Base-by-base conservation (phyloP, 2,888 invertebrate genomes). In the Morpho deidamia region DNA sequence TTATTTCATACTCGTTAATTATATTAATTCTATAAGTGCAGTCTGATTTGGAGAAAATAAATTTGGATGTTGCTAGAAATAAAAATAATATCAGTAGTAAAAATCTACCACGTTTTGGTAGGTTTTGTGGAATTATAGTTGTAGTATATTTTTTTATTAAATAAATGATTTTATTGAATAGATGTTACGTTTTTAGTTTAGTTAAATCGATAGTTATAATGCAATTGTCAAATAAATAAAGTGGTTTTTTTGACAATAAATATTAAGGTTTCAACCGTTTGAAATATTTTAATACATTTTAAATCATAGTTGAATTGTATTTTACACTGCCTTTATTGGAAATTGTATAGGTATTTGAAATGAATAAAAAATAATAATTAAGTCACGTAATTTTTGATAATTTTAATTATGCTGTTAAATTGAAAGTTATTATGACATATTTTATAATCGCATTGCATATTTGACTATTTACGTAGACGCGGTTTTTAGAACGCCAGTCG, bases 81-180 rank as follows among this genome's bases (percentile, higher is more conserved):
- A 10, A 37, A 34, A 40, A 37, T 10, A 39, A n/a, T 45, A 35
- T 40, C 40, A 34, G 44, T 51, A 51, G 40, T 35, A 41, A 35
- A 23, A 23, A 32, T 38, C 8, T 51, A 45, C 51, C 45, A 35
- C 33, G 10, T n/a, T 23, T 32, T 12, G 46, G 34, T 41, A 23
- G 9, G 11, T 46, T 47, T 38, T 42, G 41, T 53, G 46, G 45
- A 47, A 14, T 42, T n/a, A 14, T 52, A 45, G 45, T 7, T 35
- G 14, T 45, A 46, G 14, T 52, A 52, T 35, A 42, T 46, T 46
- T 46, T n/a, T 46, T 41, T 46, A 34, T 43, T n/a, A 46, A 50
- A 11, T 12, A 34, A 41, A 32, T 41, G 40, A 12, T 47, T 37
- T 12, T 39, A 41, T 40, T 40, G 46, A n/a, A 44, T 45, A 45